Evolutionary conservation across 2,888 invertebrate species (phyloP), one percentile per base, ranked within the genome.

Genomic region (Cosmopolites sordidus): DNA sequence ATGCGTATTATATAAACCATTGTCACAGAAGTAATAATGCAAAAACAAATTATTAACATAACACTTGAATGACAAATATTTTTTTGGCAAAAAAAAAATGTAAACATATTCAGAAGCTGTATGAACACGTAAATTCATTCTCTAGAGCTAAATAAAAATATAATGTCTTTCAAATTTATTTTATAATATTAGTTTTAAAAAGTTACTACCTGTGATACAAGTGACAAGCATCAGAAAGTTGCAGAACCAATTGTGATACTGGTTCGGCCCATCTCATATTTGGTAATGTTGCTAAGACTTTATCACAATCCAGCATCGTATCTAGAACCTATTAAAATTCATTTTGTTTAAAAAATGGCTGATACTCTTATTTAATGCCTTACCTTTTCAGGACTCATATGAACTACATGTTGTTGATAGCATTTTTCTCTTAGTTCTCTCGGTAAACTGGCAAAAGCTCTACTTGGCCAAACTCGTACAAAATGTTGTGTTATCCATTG

Each of bases 401-500:
- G 87, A 0, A 88, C 83, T 9, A 88, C 81, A 64, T 88, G 87
- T 66, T 91, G 89, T 67, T 88, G 87, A 61, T 86, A 87, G 70
- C 92, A 92, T 67, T 90, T 87, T 44, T 89, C 88, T 60, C 89
- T 78, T 3, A 92, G 78, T 66, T 92, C 91, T 29, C 87, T 81
- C 0, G 92, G 89, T 52, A 96, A 74, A 40, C 86, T 84, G 0
- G 92, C 89, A 74, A 96, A 96, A 2, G 88, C 84, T 65, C 92
- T 86, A 1, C 91, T 91, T 0, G 93, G 89, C 95, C 96, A 95
- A 43, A 96, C 88, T 66, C 87, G 82, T 5, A 85, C 80, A 72
- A 93, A 94, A 72, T 95, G 81, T 58, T 86, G 85, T 16, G 89
- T 89, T 39, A 92, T 85, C 95, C 95, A 95, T 58, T 84, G 81